These are phyloP conservation scores for Apotomis turbidana DNA, from an alignment of 2,888 invertebrate species.

Conservation along the genomic window DNA sequence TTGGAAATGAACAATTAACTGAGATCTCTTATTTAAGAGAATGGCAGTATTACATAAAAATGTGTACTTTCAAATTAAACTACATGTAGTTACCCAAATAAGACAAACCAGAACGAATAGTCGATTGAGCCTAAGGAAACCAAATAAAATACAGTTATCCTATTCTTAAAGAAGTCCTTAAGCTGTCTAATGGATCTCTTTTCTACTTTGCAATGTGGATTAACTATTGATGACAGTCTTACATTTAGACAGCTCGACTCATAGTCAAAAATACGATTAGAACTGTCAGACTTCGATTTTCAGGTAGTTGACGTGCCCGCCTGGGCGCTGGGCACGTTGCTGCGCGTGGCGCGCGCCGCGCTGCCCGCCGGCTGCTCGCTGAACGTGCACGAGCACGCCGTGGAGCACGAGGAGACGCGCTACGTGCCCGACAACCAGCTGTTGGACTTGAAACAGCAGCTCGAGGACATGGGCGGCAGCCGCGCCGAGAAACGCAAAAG, in stretches of 20 bases:
- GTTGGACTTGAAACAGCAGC: conserved; percentile 88
- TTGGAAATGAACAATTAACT: too few species aligned
- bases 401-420: conserved; percentile 86
- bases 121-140: too few species aligned
- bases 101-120: too few species aligned
- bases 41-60: neutral
- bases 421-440: conserved; percentile 95
- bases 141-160: too few species aligned
- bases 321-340: conserved; percentile 86
- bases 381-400: conserved; percentile 86
- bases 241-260: too few species aligned
- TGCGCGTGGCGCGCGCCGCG: conserved; percentile 89
- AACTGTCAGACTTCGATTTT: conserved; percentile 27
- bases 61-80: too few species aligned
- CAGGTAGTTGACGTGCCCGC: conserved; percentile 85
- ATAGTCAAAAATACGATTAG: too few species aligned
- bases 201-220: too few species aligned
- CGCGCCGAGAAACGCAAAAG: conserved; percentile 73
- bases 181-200: too few species aligned
- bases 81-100: too few species aligned
- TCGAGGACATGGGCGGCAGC: conserved; percentile 87
- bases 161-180: too few species aligned
- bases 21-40: neutral
- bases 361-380: conserved; percentile 92
- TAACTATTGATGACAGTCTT: too few species aligned